A percentile compares a stretch with the other conserved stretches of the same genome.
Evolutionary conservation across 2,797 vertebrate genomes (phyloP).

Genomic region (Dendrocincla tyrannina): DNA sequence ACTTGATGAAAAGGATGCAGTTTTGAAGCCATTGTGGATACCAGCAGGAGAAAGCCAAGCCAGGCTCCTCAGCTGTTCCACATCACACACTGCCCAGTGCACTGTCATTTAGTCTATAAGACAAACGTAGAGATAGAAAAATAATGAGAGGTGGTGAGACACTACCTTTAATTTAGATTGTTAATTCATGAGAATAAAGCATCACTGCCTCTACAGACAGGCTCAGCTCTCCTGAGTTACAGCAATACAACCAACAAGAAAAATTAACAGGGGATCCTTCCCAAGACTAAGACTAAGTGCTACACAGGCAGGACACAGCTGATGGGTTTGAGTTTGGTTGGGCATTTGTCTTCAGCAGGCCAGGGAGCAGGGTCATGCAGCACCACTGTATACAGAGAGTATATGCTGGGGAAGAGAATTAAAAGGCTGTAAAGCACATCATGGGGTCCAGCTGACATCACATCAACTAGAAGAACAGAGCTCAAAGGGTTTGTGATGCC

Average conservation of each 20-base stretch:
- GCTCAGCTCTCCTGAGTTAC: background rate
- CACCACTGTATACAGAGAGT: background rate
- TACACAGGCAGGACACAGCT: background rate
- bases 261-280: background rate
- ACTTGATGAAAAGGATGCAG: background rate
- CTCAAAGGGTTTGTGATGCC: background rate
- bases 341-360: background rate
- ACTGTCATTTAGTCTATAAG: background rate
- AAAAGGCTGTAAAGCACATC: conserved; percentile 11
- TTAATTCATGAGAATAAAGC: background rate
- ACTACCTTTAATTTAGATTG: background rate
- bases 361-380: background rate
- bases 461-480: background rate
- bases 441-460: background rate
- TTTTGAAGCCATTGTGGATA: background rate
- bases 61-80: background rate
- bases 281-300: background rate
- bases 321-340: background rate
- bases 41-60: background rate
- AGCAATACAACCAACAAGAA: background rate
- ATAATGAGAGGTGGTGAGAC: background rate
- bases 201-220: fast-evolving
- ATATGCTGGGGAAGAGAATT: background rate
- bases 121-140: background rate
- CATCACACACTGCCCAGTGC: background rate